These are phyloP conservation scores for Pagrus major DNA, from an alignment of 2,113 vertebrate species.

Conservation along the genomic window DNA sequence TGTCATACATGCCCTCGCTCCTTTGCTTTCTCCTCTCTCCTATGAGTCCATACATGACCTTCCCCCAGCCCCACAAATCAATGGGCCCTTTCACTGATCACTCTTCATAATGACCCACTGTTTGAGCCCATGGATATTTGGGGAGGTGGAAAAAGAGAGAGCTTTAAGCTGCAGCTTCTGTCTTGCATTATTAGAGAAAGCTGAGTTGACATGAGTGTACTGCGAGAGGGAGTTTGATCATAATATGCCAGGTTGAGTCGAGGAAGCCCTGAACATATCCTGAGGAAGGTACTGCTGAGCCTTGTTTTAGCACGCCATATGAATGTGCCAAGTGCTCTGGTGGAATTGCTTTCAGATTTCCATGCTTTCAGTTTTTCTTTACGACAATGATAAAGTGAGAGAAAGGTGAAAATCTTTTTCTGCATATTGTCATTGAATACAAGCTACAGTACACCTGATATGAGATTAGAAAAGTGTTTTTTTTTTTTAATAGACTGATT, in stretches of 20 bases:
- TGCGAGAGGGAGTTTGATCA: slow-evolving; percentile 54
- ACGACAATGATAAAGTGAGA: neutral
- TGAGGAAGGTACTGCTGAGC: slow-evolving; percentile 40
- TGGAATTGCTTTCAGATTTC: too few relatives aligned
- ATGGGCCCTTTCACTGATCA: slow-evolving; percentile 81
- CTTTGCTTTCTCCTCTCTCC: slow-evolving; percentile 37
- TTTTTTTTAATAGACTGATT: too few relatives aligned
- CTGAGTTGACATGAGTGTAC: slow-evolving; percentile 48
- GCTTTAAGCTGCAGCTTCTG: slow-evolving; percentile 65
- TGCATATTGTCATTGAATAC: too few relatives aligned
- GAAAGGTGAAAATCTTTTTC: too few relatives aligned
- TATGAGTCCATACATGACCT: slow-evolving; percentile 67
- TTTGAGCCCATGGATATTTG: slow-evolving; percentile 64
- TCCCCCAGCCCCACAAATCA: slow-evolving; percentile 68
- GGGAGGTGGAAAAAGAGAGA: slow-evolving; percentile 65
- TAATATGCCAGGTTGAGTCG: slow-evolving; percentile 36
- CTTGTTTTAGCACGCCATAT: neutral
- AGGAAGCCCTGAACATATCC: slow-evolving; percentile 51
- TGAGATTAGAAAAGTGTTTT: too few relatives aligned
- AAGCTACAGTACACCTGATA: too few relatives aligned
- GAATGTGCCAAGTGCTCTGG: neutral
- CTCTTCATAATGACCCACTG: slow-evolving; percentile 75
- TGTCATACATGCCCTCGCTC: slow-evolving; percentile 24
- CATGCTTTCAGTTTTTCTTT: too few relatives aligned
- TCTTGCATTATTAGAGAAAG: slow-evolving; percentile 64